phyloP scores from a whole-genome alignment of 2,113 vertebrate genomes.

The Elephantulus edwardii region DNA sequence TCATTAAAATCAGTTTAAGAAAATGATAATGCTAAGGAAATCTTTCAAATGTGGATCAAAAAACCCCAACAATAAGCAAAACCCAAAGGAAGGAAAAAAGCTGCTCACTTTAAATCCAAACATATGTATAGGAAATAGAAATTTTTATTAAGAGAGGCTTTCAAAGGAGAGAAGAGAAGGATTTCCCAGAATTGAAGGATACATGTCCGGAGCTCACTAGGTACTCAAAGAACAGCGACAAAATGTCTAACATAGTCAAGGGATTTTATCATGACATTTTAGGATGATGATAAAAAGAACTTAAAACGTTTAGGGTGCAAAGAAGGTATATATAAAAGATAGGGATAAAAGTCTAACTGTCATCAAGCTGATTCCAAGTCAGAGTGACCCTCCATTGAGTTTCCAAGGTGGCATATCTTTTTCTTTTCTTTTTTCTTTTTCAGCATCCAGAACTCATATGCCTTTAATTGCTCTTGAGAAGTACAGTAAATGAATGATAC shows the following conservation, averaged over 20 bases:
- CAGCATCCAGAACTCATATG: no score
- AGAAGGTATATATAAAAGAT: not conserved
- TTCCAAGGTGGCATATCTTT: no score
- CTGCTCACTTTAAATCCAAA: not conserved
- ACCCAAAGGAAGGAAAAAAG: not conserved
- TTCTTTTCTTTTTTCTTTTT: no score
- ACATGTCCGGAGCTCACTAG: not conserved
- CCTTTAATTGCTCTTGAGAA: no score
- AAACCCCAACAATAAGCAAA: not conserved
- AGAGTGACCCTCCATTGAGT: no score
- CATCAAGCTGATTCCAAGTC: no score
- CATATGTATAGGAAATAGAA: not conserved
- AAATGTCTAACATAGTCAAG: not conserved
- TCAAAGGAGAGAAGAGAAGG: not conserved
- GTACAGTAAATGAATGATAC: no score
- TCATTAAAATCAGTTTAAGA: no score
- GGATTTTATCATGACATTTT: not conserved
- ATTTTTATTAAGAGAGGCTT: conserved; percentile 18
- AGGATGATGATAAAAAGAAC: conserved; percentile 23
- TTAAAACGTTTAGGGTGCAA: not conserved
- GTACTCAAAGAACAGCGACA: not conserved
- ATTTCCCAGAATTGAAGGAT: not conserved
- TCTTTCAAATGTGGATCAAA: not conserved
- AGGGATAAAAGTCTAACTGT: no score
- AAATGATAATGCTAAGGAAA: not conserved